Evolutionary conservation across 2,797 vertebrate species (phyloP).

Genomic region (Gallinago solitaria): DNA sequence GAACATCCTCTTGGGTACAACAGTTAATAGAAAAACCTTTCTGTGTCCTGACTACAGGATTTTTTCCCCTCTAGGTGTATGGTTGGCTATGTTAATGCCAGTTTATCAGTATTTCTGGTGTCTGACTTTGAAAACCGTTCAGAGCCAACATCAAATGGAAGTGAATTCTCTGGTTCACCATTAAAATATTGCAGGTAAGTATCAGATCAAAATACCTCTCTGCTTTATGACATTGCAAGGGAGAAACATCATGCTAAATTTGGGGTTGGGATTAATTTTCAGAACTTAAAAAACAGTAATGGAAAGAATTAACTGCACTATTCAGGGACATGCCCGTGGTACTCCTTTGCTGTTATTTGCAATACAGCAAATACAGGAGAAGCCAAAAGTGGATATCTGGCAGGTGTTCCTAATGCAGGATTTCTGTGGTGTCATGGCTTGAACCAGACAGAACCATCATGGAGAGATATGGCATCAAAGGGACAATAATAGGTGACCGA

Average conservation of each 20-base stretch:
- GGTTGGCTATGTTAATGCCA: constrained; percentile 94
- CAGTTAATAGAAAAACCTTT: background rate
- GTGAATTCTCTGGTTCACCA: constrained; percentile 83
- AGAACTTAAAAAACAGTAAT: background rate
- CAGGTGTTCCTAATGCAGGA: background rate
- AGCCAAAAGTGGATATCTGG: background rate
- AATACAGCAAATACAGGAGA: background rate
- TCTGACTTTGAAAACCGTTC: constrained; percentile 90
- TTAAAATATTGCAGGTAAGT: constrained; percentile 90
- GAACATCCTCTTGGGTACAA: background rate
- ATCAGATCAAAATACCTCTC: background rate
- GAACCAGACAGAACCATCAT: background rate
- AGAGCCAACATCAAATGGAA: constrained; percentile 84
- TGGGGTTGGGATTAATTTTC: background rate
- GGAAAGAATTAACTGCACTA: background rate
- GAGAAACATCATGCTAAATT: background rate
- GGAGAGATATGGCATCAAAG: background rate
- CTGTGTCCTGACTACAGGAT: background rate
- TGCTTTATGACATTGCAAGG: background rate
- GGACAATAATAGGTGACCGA: background rate
- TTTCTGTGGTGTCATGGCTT: background rate
- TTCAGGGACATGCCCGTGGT: background rate
- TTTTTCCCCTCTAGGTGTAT: constrained; percentile 83
- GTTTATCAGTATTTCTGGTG: constrained; percentile 88
- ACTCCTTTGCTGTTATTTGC: background rate